Evolutionary conservation across 2,888 invertebrate species (phyloP).

Genomic region (Eilema caniola): DNA sequence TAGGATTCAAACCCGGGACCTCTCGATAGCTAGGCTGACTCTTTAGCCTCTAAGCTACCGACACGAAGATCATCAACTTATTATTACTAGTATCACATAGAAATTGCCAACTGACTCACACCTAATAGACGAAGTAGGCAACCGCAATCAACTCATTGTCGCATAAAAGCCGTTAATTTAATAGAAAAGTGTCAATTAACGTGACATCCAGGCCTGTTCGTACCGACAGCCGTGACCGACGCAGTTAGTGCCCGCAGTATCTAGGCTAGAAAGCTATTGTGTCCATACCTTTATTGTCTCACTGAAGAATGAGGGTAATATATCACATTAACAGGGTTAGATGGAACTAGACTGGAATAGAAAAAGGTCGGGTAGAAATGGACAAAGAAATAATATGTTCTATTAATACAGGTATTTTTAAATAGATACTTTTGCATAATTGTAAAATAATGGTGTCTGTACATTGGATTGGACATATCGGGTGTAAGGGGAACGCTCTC

Average conservation of each 20-base stretch:
- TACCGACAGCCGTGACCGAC: conserved; percentile 39
- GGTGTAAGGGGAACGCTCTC: too few species aligned
- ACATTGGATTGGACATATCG: too few species aligned
- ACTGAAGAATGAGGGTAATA: conserved; percentile 20
- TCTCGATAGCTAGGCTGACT: too few species aligned
- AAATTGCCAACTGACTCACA: neutral
- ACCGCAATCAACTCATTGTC: neutral
- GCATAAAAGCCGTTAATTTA: conserved; percentile 14
- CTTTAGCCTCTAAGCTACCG: too few species aligned
- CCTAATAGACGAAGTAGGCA: neutral
- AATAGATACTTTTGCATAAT: too few species aligned
- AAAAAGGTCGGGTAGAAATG: neutral
- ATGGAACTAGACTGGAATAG: neutral
- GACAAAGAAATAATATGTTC: neutral
- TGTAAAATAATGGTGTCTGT: too few species aligned
- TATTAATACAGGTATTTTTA: too few species aligned
- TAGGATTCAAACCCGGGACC: too few species aligned
- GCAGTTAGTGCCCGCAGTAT: conserved; percentile 42
- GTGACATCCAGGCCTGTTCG: conserved; percentile 34
- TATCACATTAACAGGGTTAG: conserved; percentile 10
- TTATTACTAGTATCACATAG: too few species aligned
- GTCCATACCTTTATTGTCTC: conserved; percentile 23
- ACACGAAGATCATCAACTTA: too few species aligned
- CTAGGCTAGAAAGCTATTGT: conserved; percentile 52
- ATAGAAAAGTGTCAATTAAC: conserved; percentile 56